These are phyloP conservation scores for Melanocharis versteri DNA, from an alignment of 2,113 vertebrate genomes.

Conservation along the genomic window DNA sequence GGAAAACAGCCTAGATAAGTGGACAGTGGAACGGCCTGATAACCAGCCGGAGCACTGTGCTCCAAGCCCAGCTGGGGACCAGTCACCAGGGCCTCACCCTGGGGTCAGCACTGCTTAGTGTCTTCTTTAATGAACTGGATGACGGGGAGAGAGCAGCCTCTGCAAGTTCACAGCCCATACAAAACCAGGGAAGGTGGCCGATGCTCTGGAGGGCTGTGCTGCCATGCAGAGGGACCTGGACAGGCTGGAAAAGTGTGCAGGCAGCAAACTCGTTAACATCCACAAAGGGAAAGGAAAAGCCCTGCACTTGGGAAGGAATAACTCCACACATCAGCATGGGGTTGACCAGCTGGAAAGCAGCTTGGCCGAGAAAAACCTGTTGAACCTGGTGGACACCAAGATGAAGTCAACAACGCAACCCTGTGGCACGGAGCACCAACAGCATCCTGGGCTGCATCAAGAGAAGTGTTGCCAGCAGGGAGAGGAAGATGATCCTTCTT, in stretches of 20 bases:
- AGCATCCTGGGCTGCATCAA: not conserved
- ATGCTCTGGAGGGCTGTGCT: not conserved
- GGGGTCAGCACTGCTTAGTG: not conserved
- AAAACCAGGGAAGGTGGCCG: not conserved
- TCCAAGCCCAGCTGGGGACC: not conserved
- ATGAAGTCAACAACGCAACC: not conserved
- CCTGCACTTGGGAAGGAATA: not conserved
- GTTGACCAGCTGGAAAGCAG: not conserved
- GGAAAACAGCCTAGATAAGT: not conserved
- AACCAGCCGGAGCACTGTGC: accelerated
- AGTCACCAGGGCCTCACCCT: not conserved
- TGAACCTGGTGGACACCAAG: not conserved
- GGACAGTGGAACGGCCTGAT: not conserved
- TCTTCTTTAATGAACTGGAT: not conserved
- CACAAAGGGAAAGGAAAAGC: not conserved
- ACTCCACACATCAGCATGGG: no score
- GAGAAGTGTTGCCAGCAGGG: not conserved
- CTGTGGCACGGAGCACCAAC: not conserved
- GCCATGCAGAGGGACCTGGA: not conserved
- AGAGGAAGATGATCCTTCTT: not conserved
- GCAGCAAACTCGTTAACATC: not conserved
- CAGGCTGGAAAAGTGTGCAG: not conserved
- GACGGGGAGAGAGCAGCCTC: not conserved
- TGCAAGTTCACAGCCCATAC: not conserved
- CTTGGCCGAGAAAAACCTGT: not conserved